Base-by-base conservation (phyloP, 2,888 invertebrate genomes). In the Malachius bipustulatus region DNA sequence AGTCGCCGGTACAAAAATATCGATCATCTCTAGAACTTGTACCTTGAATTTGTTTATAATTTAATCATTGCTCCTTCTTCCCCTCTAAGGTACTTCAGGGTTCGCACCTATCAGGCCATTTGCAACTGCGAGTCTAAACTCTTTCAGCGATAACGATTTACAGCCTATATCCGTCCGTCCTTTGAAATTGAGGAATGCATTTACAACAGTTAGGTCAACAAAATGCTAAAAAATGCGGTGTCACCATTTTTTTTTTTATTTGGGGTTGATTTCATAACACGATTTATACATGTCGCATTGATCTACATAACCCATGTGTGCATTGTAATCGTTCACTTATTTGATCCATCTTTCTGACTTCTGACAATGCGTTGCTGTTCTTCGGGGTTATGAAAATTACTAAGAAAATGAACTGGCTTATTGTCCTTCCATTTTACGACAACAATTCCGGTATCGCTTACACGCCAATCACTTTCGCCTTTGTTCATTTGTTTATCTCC, bases 181-280 rank as follows among this genome's bases (percentile, higher is more conserved):
- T 19, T 41, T 39, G 29, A 37, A 38, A 8, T 49, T 24, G 31
- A 46, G 38, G 38, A 34, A 45, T 6, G 39, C 4, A 40, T 50
- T 50, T 3, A 50, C 44, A 9, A 53, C 38, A 12, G 37, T 30
- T n/a, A 48, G 38, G 42, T 54, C 49, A 6, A 53, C 19, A 34
- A 55, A 48, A 39, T 50, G 44, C 37, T 43, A 52, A 30, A 51
- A 46, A 6, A 55, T 41, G 13, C 46, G 27, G 34, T 47, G 49
- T 46, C 53, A 56, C 54, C 53, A 54, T 46, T 55, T 56, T 37
- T 43, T 46, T 12, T 45, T 47, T 42, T 55, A 55, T 24, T 51
- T 31, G 10, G n/a, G n/a, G 34, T 55, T 44, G 14, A 49, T 42
- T 32, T 51, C 49, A 39, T 56, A 56, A 10, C 38, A 26, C 9